These are phyloP conservation scores for Rhinopomastus cyanomelas DNA, from an alignment of 2,113 vertebrate species.

Conservation along the genomic window DNA sequence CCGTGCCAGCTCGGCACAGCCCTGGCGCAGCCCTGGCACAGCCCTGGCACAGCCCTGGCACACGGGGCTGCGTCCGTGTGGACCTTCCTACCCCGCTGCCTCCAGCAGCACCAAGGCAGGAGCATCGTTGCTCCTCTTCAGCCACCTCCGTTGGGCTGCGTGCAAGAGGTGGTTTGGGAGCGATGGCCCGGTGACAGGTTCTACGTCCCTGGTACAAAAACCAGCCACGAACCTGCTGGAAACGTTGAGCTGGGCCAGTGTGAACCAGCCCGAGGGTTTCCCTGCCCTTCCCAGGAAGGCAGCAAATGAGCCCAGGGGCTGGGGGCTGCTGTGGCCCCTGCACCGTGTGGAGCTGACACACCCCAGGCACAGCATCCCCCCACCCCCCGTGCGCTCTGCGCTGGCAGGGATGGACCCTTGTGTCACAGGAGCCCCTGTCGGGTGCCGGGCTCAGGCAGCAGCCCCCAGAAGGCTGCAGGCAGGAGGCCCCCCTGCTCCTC, in stretches of 20 bases:
- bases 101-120: rapidly evolving
- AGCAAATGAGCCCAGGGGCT: not conserved
- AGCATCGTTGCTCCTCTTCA: not conserved
- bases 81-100: not conserved
- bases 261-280: not conserved
- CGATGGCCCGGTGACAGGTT: rapidly evolving
- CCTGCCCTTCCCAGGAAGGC: not conserved
- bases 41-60: not conserved
- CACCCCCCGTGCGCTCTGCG: not conserved
- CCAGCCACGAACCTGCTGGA: not conserved
- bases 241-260: too few species aligned
- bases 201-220: not conserved
- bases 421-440: not conserved
- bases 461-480: not conserved
- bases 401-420: not conserved
- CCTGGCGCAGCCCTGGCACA: rapidly evolving
- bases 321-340: not conserved
- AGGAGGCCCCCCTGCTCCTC: not conserved
- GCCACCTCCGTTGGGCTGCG: not conserved
- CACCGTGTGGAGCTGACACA: not conserved
- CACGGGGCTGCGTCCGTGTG: rapidly evolving
- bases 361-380: not conserved
- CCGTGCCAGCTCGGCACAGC: not conserved
- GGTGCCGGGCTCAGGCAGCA: not conserved
- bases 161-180: not conserved